phyloP scores from a whole-genome alignment of 2,888 invertebrate species.

The Geotrupes spiniger region DNA sequence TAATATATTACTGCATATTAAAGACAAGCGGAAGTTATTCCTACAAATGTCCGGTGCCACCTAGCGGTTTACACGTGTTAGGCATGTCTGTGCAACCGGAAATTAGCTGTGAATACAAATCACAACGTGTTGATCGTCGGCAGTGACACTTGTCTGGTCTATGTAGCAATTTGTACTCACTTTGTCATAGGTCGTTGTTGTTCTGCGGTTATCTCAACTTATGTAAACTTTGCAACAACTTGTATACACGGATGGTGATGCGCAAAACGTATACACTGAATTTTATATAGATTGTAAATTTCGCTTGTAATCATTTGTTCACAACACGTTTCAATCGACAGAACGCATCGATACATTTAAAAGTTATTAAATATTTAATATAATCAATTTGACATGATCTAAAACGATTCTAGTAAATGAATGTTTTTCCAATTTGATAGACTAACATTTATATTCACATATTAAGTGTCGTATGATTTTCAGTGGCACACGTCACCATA shows the following conservation, averaged over 20 bases:
- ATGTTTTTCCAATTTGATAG: no score
- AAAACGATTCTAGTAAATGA: no score
- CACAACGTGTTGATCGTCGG: slow-evolving; percentile 26
- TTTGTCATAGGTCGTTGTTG: slow-evolving; percentile 16
- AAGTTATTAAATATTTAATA: no score
- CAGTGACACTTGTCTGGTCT: slow-evolving; percentile 28
- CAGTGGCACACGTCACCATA: slow-evolving; percentile 32
- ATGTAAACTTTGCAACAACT: no score
- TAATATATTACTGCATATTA: slow-evolving; percentile 9
- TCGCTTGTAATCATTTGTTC: no score
- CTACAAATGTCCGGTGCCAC: slow-evolving; percentile 24
- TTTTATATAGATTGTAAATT: no score
- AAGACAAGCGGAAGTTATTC: slow-evolving; percentile 20
- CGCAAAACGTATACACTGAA: no score
- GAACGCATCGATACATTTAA: no score
- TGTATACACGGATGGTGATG: no score
- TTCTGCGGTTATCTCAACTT: neutral
- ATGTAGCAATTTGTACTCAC: slow-evolving; percentile 24
- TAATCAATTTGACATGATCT: no score
- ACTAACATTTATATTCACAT: no score
- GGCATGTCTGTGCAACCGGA: slow-evolving; percentile 34
- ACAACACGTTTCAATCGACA: no score
- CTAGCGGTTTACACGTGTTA: slow-evolving; percentile 33
- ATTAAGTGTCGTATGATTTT: neutral
- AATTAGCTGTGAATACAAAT: slow-evolving; percentile 35